Percentiles rank a stretch among this genome's conserved stretches.
phyloP scores from a whole-genome alignment of 2,888 invertebrate species.

The Morpho achilles region DNA sequence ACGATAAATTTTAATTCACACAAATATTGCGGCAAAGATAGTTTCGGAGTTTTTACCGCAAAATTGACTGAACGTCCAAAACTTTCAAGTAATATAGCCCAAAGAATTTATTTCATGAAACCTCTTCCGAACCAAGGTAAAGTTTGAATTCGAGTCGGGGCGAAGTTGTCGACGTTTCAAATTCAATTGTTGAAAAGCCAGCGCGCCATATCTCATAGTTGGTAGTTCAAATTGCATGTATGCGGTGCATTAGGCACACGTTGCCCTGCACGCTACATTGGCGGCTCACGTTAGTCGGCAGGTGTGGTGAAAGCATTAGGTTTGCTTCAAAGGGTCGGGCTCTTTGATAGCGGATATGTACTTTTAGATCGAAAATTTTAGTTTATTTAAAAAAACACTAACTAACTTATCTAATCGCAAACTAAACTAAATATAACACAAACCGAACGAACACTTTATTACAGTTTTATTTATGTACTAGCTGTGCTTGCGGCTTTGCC shows the following conservation, averaged over 20 bases:
- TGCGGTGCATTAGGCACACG: conserved; percentile 24
- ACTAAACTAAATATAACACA: too few species aligned
- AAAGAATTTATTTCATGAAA: conserved; percentile 8
- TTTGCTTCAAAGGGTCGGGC: conserved; percentile 8
- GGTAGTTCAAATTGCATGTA: conserved; percentile 22
- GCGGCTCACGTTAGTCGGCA: conserved; percentile 14
- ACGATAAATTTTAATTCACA: not conserved
- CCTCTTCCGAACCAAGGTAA: conserved; percentile 1
- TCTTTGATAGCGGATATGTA: conserved; percentile 8
- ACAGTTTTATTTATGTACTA: too few species aligned
- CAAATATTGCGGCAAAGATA: conserved; percentile 4
- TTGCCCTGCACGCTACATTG: conserved; percentile 19
- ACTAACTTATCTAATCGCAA: too few species aligned
- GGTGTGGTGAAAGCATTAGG: conserved; percentile 18
- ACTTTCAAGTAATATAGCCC: conserved; percentile 4
- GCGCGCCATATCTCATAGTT: conserved; percentile 14
- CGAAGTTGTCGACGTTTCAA: conserved; percentile 10
- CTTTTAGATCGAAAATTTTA: too few species aligned
- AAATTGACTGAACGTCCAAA: conserved; percentile 7
- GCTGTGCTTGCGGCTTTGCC: too few species aligned
- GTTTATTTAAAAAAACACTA: too few species aligned
- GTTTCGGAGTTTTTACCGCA: conserved; percentile 6
- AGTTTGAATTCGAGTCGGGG: conserved; percentile 10
- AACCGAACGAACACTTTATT: too few species aligned
- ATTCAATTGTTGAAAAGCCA: conserved; percentile 9